Conservation (phyloP, 2,113 vertebrate species). For the Apeltes quadracus region DNA sequence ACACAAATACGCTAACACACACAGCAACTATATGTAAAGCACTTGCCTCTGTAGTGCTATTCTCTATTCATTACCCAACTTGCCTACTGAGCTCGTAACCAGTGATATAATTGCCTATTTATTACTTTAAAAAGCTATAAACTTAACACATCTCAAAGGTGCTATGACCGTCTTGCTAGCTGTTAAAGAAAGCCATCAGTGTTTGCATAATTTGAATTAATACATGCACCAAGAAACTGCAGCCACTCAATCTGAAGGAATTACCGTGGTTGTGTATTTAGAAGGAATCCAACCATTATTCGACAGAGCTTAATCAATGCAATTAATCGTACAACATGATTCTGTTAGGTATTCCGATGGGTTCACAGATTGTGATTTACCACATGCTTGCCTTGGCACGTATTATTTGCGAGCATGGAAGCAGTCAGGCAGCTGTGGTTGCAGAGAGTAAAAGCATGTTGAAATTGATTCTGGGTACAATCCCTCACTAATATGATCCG, state of each 20-base stretch:
- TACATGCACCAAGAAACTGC: not conserved
- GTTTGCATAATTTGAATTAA: constrained; percentile 11
- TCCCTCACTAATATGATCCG: constrained; percentile 75
- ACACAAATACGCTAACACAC: constrained; percentile 17
- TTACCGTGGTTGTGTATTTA: not conserved
- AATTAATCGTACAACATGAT: constrained; percentile 64
- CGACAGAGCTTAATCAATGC: constrained; percentile 51
- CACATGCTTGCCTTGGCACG: constrained; percentile 61
- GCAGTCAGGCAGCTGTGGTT: constrained; percentile 73
- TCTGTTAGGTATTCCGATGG: constrained; percentile 58
- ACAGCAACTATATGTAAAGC: constrained; percentile 10
- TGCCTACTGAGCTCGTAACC: constrained; percentile 32
- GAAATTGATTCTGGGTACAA: constrained; percentile 78
- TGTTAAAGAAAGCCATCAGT: constrained; percentile 5
- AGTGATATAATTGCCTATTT: constrained; percentile 51
- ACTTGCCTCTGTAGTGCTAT: constrained; percentile 28
- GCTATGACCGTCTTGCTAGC: constrained; percentile 7
- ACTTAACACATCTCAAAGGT: constrained; percentile 41
- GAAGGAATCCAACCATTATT: constrained; percentile 32
- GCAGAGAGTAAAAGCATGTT: constrained; percentile 73
- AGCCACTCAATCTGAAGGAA: not conserved
- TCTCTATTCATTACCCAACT: constrained; percentile 34
- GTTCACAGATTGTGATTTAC: constrained; percentile 59
- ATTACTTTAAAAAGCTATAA: constrained; percentile 44
- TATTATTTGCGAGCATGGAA: constrained; percentile 61